phyloP scores from a whole-genome alignment of 2,797 vertebrate species.

The Macroramphosus scolopax region DNA sequence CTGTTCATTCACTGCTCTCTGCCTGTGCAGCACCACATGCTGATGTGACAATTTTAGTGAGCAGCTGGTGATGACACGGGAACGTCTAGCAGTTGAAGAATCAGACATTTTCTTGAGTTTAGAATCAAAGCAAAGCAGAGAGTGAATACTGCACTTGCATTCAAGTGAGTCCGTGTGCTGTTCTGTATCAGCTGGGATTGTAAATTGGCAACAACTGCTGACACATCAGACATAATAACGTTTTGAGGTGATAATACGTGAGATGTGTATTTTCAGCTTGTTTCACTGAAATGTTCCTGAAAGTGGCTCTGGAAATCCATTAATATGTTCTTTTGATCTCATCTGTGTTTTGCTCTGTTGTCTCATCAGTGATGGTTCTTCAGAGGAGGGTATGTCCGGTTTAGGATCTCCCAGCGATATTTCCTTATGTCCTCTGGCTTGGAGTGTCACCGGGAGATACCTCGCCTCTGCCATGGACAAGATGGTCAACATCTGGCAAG shows the following conservation, averaged over 20 bases:
- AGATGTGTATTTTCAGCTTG: neutral
- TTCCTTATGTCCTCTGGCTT: constrained; percentile 86
- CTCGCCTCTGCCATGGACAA: constrained; percentile 93
- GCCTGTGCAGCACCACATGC: no score
- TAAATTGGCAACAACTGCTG: neutral
- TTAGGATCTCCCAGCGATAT: constrained; percentile 89
- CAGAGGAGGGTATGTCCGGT: constrained; percentile 78
- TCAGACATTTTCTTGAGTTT: no score
- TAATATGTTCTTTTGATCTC: neutral
- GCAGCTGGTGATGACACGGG: no score
- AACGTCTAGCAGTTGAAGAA: no score
- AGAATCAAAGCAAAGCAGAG: no score
- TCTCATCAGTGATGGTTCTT: constrained; percentile 80
- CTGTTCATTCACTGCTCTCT: no score
- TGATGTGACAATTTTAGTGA: no score
- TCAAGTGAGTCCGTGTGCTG: no score
- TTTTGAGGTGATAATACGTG: no score
- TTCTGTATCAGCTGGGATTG: neutral
- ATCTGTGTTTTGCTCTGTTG: neutral
- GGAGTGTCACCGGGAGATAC: constrained; percentile 94
- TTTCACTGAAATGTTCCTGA: no score
- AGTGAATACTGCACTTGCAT: no score
- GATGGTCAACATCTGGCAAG: constrained; percentile 97
- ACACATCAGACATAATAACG: neutral
- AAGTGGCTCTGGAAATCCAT: no score